Evolutionary conservation across 2,797 vertebrate species (phyloP).

Genomic region (Enteromius argenteus): DNA sequence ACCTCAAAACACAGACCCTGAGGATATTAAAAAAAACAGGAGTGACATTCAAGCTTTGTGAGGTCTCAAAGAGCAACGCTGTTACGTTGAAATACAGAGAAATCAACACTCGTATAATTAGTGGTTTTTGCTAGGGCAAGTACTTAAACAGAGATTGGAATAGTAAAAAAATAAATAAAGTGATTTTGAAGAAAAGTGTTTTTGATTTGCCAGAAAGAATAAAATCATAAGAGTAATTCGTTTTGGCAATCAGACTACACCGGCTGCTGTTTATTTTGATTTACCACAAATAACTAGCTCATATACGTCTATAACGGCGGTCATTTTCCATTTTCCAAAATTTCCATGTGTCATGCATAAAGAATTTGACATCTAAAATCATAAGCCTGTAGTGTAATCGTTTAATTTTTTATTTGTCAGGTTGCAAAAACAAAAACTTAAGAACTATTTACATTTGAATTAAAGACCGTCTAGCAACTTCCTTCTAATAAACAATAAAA

Average conservation of each 20-base stretch:
- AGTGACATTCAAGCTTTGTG: conserved; percentile 27
- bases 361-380: not conserved
- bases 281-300: not conserved
- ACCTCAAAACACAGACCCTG: conserved; percentile 9
- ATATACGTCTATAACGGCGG: not conserved
- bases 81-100: not conserved
- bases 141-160: not conserved
- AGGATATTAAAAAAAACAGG: conserved; percentile 14
- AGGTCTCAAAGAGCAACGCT: conserved; percentile 13
- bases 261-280: not conserved
- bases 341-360: not conserved
- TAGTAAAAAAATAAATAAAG: not conserved
- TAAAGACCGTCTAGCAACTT: not conserved
- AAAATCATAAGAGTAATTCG: not conserved
- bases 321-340: not conserved
- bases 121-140: not conserved
- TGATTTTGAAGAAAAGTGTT: not conserved
- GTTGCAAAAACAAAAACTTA: not conserved
- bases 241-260: not conserved
- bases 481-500: not conserved
- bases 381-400: not conserved
- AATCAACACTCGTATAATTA: not conserved
- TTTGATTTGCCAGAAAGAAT: not conserved
- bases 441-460: conserved; percentile 2
- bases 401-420: not conserved